Base-by-base conservation (phyloP, 2,888 invertebrate genomes). In the Scaptomyza polygonia region DNA sequence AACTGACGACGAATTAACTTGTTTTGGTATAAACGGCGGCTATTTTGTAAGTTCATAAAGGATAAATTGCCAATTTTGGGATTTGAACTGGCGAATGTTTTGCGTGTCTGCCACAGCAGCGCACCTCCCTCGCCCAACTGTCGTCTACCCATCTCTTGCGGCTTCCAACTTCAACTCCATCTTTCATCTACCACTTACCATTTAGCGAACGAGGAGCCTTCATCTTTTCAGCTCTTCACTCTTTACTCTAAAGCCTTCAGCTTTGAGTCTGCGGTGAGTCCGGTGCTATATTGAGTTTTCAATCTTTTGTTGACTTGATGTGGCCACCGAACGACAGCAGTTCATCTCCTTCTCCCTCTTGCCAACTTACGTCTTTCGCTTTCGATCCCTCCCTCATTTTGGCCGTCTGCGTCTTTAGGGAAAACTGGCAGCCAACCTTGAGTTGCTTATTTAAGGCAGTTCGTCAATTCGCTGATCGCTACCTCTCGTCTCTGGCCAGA, bases 11-110 rank as follows among this genome's bases (percentile, higher is more conserved):
- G 89, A 88, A 88, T 89, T 88, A 89, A 89, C 88, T 88, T 88
- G 88, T 88, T 88, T 88, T 88, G 88, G 88, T 87, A 88, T 89
- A 89, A 89, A 89, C 77, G 86, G 89, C 88, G 89, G 88, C 89
- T 89, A 89, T 89, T 88, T 88, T 89, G 86, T 87, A 85, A 89
- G 89, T 89, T 88, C 89, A 88, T 89, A 88, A 89, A 89, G 88
- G 89, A 88, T 88, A 87, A 88, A 89, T 89, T 89, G 80, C 88
- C 88, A 88, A 89, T 87, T 88, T 88, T 89, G 88, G 89, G 81
- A 89, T 81, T 88, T 88, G 79, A 89, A 81, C 79, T 88, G 79
- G 79, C 68, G 88, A 88, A 86, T 77, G 84, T 83, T 86, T 86
- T 88, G 83, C 88, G 86, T 86, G 88, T 80, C 77, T 82, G 72